Percentiles rank a stretch among this genome's conserved stretches.
Conservation (phyloP, 2,797 vertebrate genomes). For the Brachyrhaphis roseni region DNA sequence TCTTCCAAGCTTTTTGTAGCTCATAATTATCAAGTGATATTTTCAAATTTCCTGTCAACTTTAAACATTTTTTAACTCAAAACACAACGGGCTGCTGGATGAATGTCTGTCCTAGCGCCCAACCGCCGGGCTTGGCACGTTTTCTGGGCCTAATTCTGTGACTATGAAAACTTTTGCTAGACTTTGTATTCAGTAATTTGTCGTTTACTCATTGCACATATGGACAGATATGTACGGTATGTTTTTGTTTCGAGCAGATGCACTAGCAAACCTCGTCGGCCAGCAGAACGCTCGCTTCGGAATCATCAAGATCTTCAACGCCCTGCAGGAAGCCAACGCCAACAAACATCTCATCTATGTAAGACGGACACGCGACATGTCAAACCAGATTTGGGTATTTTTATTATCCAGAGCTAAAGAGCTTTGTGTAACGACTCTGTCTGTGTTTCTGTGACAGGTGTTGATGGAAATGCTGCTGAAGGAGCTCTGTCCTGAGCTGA, state of each 20-base stretch:
- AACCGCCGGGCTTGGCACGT: too few species aligned
- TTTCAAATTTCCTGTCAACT: too few species aligned
- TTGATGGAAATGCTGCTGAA: slow-evolving; percentile 94
- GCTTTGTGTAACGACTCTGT: neutral
- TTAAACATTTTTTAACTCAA: too few species aligned
- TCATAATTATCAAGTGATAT: too few species aligned
- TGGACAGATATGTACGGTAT: neutral
- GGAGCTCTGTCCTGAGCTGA: slow-evolving; percentile 94
- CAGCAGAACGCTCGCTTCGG: slow-evolving; percentile 97
- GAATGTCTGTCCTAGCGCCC: too few species aligned
- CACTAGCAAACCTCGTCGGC: slow-evolving; percentile 94
- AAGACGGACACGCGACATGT: slow-evolving; percentile 70
- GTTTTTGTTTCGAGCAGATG: slow-evolving; percentile 80
- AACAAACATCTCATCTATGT: slow-evolving; percentile 98
- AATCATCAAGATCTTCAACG: slow-evolving; percentile 97
- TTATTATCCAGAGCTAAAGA: neutral
- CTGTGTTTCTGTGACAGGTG: slow-evolving; percentile 79
- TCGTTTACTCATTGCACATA: neutral
- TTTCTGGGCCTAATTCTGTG: neutral
- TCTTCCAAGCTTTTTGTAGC: too few species aligned
- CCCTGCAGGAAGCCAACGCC: slow-evolving; percentile 93
- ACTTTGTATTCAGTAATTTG: neutral
- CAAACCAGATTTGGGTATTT: neutral
- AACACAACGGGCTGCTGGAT: too few species aligned
- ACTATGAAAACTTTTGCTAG: neutral